Base-by-base conservation (phyloP, 1,140 invertebrate genomes). In the Phthorimaea operculella region DNA sequence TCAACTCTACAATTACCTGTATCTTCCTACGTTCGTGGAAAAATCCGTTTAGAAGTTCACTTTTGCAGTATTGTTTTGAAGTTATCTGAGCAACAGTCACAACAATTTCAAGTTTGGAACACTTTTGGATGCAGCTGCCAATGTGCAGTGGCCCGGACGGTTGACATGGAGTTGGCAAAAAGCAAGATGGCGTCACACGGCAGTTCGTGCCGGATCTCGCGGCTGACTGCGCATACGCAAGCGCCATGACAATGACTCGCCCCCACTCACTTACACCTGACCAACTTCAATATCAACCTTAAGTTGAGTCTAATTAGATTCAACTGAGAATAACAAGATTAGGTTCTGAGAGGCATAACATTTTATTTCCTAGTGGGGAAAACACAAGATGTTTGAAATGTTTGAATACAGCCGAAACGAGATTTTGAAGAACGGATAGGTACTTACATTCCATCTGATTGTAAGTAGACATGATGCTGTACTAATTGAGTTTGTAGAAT, bases 171-270 rank as follows among this genome's bases (percentile, higher is more conserved):
- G 44, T 53, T 59, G 62, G 48, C n/a, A 58, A 59, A 68, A 63
- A 39, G 8, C 54, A 64, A 71, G 50, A 64, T 68, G 58, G 63
- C 68, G 65, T 52, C 54, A 18, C 34, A 52, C 57, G 21, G 60
- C 66, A 65, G 63, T 54, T 55, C 68, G 66, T 68, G 64, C 65
- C 68, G 67, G 63, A 68, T 57, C 69, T 73, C 62, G 64, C 66
- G 63, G 55, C 68, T 64, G 66, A 78, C 75, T 78, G 71, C 61
- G 63, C 68, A 57, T 65, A 63, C 61, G 60, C 65, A 66, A 63
- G 55, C 57, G 57, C 58, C 67, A 64, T 66, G 55, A 66, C 64
- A 66, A 62, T 68, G 65, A 68, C 64, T 63, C 69, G 62, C 59
- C 66, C 45, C 71, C 73, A 47, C 44, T 47, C 44, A 28, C 21